Conservation (phyloP, 2,113 vertebrate species). For the Muscicapa adusta region DNA sequence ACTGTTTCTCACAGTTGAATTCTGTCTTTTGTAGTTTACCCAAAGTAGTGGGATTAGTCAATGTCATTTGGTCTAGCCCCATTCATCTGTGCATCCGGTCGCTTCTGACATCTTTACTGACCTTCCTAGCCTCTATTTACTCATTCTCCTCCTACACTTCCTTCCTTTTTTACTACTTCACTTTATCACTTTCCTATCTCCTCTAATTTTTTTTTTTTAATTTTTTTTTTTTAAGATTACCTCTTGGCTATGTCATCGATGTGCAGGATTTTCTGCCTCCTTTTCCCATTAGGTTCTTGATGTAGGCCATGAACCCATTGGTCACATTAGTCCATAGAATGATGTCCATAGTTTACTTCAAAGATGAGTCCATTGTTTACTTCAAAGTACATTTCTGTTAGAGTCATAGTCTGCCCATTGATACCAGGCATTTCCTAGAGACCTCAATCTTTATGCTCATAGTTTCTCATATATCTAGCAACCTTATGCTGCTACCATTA, state of each 20-base stretch:
- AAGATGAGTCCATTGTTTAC: background rate
- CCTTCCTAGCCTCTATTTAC: background rate
- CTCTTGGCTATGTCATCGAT: background rate
- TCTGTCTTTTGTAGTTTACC: background rate
- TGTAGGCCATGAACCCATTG: background rate
- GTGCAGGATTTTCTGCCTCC: background rate
- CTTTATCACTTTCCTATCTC: background rate
- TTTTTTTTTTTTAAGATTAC: background rate
- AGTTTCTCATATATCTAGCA: background rate
- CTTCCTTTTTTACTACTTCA: background rate
- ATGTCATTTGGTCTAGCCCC: background rate
- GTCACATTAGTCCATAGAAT: background rate
- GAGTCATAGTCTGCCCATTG: background rate
- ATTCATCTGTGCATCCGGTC: background rate
- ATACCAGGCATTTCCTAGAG: background rate
- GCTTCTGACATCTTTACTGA: background rate
- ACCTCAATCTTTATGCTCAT: background rate
- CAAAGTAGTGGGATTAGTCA: background rate
- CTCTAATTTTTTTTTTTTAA: background rate
- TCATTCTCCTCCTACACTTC: background rate
- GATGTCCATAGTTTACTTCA: too few relatives aligned
- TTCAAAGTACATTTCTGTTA: background rate
- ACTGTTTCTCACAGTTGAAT: background rate
- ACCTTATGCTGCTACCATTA: background rate
- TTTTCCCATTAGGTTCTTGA: background rate